A percentile compares a stretch with the other conserved stretches of the same genome.
These are phyloP conservation scores for Zeus faber DNA, from an alignment of 2,113 vertebrate genomes.

Conservation along the genomic window DNA sequence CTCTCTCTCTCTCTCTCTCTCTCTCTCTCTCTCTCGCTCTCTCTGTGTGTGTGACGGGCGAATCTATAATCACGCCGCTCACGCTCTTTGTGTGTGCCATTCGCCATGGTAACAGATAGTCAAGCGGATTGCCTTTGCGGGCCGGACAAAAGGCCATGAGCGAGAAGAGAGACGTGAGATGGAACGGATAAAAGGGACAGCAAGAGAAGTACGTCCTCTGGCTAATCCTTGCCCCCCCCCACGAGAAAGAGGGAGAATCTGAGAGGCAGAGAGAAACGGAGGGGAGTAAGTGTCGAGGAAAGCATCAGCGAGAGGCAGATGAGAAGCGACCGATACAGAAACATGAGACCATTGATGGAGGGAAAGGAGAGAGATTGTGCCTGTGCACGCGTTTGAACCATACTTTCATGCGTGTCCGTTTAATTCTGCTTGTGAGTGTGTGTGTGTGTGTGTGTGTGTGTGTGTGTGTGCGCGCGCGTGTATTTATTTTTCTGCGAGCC, in stretches of 20 bases:
- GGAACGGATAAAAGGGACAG: neutral
- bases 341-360: neutral
- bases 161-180: constrained; percentile 7
- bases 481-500: constrained; percentile 3
- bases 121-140: constrained; percentile 31
- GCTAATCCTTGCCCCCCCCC: constrained; percentile 14
- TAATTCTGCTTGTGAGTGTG: neutral
- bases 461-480: constrained; percentile 13
- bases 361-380: neutral
- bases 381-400: neutral
- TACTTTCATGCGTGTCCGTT: neutral
- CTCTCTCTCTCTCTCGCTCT: too few species aligned
- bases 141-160: constrained; percentile 20
- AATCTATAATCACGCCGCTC: constrained; percentile 33
- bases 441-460: neutral
- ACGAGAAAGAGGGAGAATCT: neutral
- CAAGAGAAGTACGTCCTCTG: constrained; percentile 4
- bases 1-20: too few species aligned
- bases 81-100: constrained; percentile 40
- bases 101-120: constrained; percentile 53
- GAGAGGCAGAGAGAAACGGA: neutral
- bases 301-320: too few species aligned
- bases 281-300: neutral
- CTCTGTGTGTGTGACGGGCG: constrained; percentile 23
- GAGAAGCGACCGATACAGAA: constrained; percentile 10